phyloP scores from a whole-genome alignment of 2,888 invertebrate genomes.

The Panopea generosa region DNA sequence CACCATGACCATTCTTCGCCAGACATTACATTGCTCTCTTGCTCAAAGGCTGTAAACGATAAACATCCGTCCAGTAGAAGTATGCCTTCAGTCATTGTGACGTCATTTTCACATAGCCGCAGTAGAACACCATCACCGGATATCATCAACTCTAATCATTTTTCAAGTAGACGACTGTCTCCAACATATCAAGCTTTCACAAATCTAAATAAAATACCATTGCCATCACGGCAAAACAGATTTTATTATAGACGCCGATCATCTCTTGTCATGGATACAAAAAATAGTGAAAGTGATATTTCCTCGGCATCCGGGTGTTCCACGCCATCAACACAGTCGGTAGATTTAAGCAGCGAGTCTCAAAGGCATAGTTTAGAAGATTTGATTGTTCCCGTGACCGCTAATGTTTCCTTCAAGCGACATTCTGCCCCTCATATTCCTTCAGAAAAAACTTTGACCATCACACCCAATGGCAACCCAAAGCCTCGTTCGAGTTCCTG shows the following conservation, averaged over 20 bases:
- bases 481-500: conserved; percentile 54
- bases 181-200: conserved; percentile 43
- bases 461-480: conserved; percentile 25
- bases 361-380: conserved; percentile 54
- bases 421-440: conserved; percentile 72
- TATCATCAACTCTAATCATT: neutral
- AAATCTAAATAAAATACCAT: conserved; percentile 37
- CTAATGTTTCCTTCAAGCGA: conserved; percentile 65
- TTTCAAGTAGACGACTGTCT: conserved; percentile 45
- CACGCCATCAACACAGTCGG: conserved; percentile 26
- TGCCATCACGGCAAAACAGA: conserved; percentile 64
- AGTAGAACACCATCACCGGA: conserved; percentile 5
- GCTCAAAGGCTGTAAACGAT: conserved; percentile 16
- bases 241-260: conserved; percentile 76
- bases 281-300: conserved; percentile 18
- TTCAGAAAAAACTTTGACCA: no score
- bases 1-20: conserved; percentile 31
- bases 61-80: conserved; percentile 29
- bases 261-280: conserved; percentile 66
- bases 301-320: conserved; percentile 36
- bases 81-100: conserved; percentile 65
- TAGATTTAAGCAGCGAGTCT: conserved; percentile 34
- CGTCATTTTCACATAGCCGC: conserved; percentile 24
- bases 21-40: conserved; percentile 31
- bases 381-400: conserved; percentile 39